phyloP scores from a whole-genome alignment of 2,797 vertebrate species.

The Ceryle rudis region DNA sequence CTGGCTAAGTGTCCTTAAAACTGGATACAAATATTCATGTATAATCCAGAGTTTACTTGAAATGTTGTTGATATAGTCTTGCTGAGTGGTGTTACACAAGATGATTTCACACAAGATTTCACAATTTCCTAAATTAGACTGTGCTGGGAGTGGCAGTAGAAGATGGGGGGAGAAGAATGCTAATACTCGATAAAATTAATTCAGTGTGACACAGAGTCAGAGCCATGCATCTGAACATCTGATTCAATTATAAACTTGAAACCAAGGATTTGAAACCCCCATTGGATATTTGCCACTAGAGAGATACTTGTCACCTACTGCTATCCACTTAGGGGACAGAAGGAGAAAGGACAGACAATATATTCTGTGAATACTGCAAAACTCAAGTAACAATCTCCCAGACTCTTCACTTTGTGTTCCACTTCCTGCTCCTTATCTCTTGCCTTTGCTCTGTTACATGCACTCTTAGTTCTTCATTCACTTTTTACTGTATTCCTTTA shows the following conservation, averaged over 20 bases:
- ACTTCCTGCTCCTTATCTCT: not conserved
- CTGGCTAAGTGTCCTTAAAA: not conserved
- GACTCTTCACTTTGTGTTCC: not conserved
- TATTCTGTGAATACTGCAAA: not conserved
- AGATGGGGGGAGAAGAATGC: not conserved
- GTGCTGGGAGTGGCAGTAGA: not conserved
- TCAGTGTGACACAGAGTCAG: not conserved
- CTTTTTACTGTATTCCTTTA: not conserved
- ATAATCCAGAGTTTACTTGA: not conserved
- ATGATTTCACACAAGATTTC: constrained; percentile 20
- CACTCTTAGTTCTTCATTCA: not conserved
- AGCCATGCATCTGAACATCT: not conserved
- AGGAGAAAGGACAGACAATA: not conserved
- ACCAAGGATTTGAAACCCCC: not conserved
- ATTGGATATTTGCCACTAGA: not conserved
- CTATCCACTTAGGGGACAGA: not conserved
- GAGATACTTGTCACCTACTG: not conserved
- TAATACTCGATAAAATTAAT: not conserved
- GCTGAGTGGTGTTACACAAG: not conserved
- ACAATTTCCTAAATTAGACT: not conserved
- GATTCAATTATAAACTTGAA: not conserved
- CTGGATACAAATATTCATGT: not conserved
- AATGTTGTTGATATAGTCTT: not conserved
- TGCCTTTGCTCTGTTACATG: not conserved
- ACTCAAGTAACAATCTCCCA: not conserved